These are phyloP conservation scores for Macrosteles quadrilineatus DNA, from an alignment of 1,140 invertebrate genomes.

Conservation along the genomic window DNA sequence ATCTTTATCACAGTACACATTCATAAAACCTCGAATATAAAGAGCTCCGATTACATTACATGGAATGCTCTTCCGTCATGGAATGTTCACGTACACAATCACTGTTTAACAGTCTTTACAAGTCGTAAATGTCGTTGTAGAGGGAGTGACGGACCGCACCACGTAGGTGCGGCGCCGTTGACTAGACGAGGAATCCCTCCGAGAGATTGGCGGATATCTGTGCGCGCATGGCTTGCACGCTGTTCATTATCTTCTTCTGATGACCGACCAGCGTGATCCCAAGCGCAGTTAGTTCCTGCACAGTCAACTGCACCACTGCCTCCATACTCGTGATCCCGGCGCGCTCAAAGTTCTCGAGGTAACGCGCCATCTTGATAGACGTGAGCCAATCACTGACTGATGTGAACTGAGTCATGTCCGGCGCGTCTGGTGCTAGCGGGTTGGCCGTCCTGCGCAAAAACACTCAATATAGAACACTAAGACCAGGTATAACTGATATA, in stretches of 20 bases:
- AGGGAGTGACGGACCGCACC: conserved; percentile 5
- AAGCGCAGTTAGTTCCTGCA: conserved; percentile 86
- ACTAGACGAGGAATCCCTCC: conserved; percentile 88
- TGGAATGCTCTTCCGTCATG: background rate
- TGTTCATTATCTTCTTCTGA: conserved; percentile 98
- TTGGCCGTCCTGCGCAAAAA: conserved; percentile 67
- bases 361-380: conserved; percentile 95
- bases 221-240: conserved; percentile 86
- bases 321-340: conserved; percentile 84
- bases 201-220: conserved; percentile 85
- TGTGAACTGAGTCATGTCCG: conserved; percentile 86
- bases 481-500: too few species aligned
- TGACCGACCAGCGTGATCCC: conserved; percentile 96
- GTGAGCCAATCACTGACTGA: conserved; percentile 94
- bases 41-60: background rate
- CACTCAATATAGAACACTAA: too few species aligned
- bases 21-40: conserved; percentile 20
- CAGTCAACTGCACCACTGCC: conserved; percentile 82
- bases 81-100: background rate
- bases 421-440: conserved; percentile 83
- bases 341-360: conserved; percentile 89
- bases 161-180: background rate
- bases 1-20: conserved; percentile 32
- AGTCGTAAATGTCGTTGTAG: conserved; percentile 14
- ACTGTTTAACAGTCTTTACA: background rate